These are phyloP conservation scores for Cairina moschata DNA, from an alignment of 2,113 vertebrate genomes.

Conservation along the genomic window DNA sequence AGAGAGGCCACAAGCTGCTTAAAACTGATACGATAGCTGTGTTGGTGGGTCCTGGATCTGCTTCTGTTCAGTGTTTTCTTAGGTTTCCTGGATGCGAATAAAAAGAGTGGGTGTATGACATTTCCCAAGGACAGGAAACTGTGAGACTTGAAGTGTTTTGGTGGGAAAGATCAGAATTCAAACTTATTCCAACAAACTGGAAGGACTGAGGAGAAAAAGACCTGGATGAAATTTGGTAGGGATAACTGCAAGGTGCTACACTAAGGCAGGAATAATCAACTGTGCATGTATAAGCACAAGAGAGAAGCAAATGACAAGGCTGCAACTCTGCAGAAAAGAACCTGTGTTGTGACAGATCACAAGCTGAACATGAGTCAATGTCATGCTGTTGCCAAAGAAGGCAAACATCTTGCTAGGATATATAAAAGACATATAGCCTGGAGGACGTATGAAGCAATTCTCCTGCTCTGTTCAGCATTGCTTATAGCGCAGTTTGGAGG, in stretches of 20 bases:
- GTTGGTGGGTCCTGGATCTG: not conserved
- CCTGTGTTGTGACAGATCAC: conserved; percentile 6
- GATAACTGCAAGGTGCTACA: not conserved
- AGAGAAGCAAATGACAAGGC: not conserved
- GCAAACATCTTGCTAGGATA: not conserved
- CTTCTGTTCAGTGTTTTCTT: not conserved
- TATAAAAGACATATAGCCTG: not conserved
- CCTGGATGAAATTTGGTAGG: not conserved
- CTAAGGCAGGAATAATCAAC: not conserved
- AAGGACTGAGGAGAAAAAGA: not conserved
- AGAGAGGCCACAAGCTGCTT: not conserved
- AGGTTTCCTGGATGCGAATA: not conserved
- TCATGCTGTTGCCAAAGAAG: conserved; percentile 27
- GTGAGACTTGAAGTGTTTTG: not conserved
- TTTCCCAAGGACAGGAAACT: not conserved
- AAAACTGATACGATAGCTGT: not conserved
- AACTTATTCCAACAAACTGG: not conserved
- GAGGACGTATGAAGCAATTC: not conserved
- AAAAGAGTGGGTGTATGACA: not conserved
- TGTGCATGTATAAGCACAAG: not conserved
- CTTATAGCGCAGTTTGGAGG: not conserved
- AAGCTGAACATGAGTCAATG: conserved; percentile 36
- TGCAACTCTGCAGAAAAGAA: not conserved
- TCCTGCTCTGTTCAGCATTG: not conserved
- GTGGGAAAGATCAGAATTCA: not conserved